Percentiles rank a stretch among this genome's conserved stretches.
phyloP scores from a whole-genome alignment of 2,888 invertebrate genomes.

The Apantesis nais region DNA sequence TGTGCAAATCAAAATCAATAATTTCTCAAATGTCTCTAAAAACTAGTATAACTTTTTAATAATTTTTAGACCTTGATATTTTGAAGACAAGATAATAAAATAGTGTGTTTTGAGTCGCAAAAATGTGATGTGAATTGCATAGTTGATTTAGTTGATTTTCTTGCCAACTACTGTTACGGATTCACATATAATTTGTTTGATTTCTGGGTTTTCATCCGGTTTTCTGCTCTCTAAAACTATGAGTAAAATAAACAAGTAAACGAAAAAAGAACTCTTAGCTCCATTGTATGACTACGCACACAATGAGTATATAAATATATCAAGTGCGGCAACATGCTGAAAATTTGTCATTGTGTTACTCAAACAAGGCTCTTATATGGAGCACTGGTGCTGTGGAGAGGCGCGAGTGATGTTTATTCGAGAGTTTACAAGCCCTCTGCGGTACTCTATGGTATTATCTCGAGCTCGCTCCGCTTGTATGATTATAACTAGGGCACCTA shows the following conservation, averaged over 20 bases:
- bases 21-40: no score
- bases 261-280: background rate
- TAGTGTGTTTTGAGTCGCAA: no score
- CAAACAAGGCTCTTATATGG: constrained; percentile 11
- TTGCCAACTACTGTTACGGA: background rate
- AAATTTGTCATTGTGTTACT: constrained; percentile 18
- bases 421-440: constrained; percentile 16
- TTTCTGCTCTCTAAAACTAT: background rate
- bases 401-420: constrained; percentile 15
- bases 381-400: constrained; percentile 9
- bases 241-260: background rate
- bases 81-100: no score
- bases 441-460: constrained; percentile 23
- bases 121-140: no score
- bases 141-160: background rate
- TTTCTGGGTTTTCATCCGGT: background rate
- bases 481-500: constrained; percentile 6
- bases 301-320: background rate
- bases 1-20: no score
- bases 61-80: no score
- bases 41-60: no score
- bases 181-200: background rate
- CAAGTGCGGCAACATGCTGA: constrained; percentile 8
- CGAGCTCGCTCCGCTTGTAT: constrained; percentile 22
- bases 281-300: background rate